Base-by-base conservation (phyloP, 2,113 vertebrate species). In the Nipponia nippon region DNA sequence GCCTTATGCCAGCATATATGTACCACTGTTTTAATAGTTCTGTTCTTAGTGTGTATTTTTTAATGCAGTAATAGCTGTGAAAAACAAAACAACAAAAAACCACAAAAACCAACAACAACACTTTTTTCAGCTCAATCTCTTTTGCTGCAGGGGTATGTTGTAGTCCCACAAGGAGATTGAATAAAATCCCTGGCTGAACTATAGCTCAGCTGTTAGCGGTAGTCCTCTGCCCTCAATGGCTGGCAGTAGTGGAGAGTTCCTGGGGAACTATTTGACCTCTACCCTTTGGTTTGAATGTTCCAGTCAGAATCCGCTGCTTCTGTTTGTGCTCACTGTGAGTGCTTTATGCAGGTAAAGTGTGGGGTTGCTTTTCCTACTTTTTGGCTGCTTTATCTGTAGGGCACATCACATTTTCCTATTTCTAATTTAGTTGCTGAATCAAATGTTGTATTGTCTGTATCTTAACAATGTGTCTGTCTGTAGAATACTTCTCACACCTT, bases 131-230 rank as follows among this genome's bases (percentile, higher is more conserved):
- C 95, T 97, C 83, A 89, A 42, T 97, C 97, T 97, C 92, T 97
- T 97, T 97, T 97, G 83, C 96, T 97, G 92, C 96, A 97, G 95
- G 95, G 90, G 90, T 97, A 95, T 97, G 95, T 97, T 97, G 95
- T 95, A 97, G 94, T 95, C 94, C 95, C 90, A 56, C 95, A 96
- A 96, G 92, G 97, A 97, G 95, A 93, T 84, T 97, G 97, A 95
- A 95, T 97, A 95, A 96, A 97, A 95, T 93, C 72, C 90, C 90
- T 89, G 94, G 92, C 92, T 97, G 95, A 96, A 95, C 88, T 97
- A 59, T 97, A 96, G 97, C 96, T 97, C 96, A 96, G 96, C 95
- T 97, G 93, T 97, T 97, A 96, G 96, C 94, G 9, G 92, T 97
- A 97, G 97, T 52, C 95, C 76, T 95, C 97, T 97, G 94, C 95